A percentile compares a stretch with the other conserved stretches of the same genome.
Conservation (phyloP, 2,113 vertebrate species). For the Myiagra hebetior region DNA sequence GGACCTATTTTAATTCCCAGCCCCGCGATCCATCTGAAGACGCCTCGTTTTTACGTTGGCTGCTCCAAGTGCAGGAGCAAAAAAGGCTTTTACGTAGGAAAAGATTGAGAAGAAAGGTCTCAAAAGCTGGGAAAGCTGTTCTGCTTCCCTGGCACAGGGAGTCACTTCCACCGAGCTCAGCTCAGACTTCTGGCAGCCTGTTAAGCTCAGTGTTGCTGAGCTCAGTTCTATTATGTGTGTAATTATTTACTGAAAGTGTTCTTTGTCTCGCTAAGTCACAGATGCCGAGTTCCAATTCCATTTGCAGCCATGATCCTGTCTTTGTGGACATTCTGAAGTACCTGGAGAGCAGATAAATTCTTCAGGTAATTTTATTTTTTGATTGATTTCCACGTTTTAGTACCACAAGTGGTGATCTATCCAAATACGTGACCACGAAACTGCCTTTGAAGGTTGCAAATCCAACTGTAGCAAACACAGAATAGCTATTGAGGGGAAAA, state of each 20-base stretch:
- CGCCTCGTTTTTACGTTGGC: not conserved
- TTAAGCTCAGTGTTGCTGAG: not conserved
- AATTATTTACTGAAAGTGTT: not conserved
- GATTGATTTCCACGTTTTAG: not conserved
- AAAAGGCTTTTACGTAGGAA: not conserved
- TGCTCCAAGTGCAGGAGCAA: not conserved
- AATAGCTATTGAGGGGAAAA: not conserved
- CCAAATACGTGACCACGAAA: not conserved
- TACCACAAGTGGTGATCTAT: not conserved
- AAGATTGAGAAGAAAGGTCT: conserved; percentile 5
- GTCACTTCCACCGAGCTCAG: not conserved
- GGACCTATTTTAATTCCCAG: not conserved
- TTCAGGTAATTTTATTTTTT: not conserved
- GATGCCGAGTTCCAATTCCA: not conserved
- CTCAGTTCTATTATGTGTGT: not conserved
- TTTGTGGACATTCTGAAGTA: not conserved
- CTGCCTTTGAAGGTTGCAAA: not conserved
- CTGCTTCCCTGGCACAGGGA: conserved; percentile 17
- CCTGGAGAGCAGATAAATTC: not conserved
- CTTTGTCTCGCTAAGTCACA: not conserved
- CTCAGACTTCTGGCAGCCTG: conserved; percentile 7
- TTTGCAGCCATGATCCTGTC: not conserved
- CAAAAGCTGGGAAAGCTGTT: not conserved
- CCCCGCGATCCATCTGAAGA: not conserved
- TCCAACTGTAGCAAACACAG: not conserved